Conservation (phyloP, 2,113 vertebrate species). For the Ctenodactylus gundi region DNA sequence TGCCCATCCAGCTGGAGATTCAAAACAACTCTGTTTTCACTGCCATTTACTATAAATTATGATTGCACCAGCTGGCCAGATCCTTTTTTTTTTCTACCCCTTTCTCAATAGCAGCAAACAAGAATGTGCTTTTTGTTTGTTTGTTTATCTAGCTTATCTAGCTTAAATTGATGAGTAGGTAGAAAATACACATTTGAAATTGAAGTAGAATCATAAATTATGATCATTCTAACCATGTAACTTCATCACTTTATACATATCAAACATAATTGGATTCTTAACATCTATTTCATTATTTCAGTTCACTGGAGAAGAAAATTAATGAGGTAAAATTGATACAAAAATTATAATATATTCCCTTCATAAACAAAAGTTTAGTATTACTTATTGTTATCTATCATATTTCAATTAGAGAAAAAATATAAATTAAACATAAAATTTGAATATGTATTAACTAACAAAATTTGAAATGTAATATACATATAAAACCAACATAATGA, state of each 20-base stretch:
- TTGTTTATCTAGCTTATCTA: constrained; percentile 8
- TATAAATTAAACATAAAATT: neutral
- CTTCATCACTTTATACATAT: neutral
- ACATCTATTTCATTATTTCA: constrained; percentile 22
- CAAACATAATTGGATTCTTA: constrained; percentile 40
- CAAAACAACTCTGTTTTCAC: constrained; percentile 45
- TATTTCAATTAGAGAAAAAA: neutral
- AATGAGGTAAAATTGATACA: constrained; percentile 13
- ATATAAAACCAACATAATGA: neutral
- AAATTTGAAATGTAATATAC: neutral
- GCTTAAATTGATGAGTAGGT: neutral
- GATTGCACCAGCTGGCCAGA: constrained; percentile 31
- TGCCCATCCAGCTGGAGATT: constrained; percentile 14
- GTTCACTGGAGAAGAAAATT: constrained; percentile 44
- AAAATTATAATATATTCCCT: neutral
- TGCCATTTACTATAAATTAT: constrained; percentile 14
- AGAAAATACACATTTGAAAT: constrained; percentile 51
- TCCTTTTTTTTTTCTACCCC: neutral
- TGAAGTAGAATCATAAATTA: constrained; percentile 21
- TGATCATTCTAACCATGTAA: neutral
- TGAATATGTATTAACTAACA: neutral
- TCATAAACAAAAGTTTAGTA: neutral
- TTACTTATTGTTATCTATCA: neutral
- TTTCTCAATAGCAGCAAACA: neutral
- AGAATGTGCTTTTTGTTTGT: neutral